Evolutionary conservation across 2,888 invertebrate genomes (phyloP).

Genomic region (Timandra comae): DNA sequence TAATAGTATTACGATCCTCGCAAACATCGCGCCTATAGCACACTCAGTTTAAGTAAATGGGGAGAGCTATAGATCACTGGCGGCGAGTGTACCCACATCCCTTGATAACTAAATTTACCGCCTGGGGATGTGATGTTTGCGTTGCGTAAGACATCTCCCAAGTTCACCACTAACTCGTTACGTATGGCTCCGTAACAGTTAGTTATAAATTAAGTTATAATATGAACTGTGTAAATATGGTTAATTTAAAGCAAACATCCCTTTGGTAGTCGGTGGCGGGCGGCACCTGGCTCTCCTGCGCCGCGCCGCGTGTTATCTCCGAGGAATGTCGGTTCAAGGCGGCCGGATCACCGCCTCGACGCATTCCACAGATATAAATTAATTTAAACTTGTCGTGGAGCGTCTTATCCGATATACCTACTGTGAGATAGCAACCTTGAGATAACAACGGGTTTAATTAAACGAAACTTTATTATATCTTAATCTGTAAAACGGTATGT

Average conservation of each 20-base stretch:
- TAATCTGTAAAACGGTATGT: constrained; percentile 15
- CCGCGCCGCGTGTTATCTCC: constrained; percentile 41
- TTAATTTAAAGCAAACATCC: constrained; percentile 42
- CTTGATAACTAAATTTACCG: constrained; percentile 22
- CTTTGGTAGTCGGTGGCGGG: constrained; percentile 32
- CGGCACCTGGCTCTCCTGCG: constrained; percentile 33
- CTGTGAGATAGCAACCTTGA: constrained; percentile 14
- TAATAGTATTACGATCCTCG: too few species aligned
- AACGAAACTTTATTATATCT: constrained; percentile 23
- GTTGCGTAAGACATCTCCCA: constrained; percentile 24
- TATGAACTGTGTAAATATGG: constrained; percentile 44
- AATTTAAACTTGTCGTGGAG: constrained; percentile 24
- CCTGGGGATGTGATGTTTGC: constrained; percentile 24
- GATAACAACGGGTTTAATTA: constrained; percentile 29
- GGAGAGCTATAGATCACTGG: constrained; percentile 16
- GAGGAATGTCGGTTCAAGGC: constrained; percentile 38
- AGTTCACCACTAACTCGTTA: constrained; percentile 27
- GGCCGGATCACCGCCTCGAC: constrained; percentile 35
- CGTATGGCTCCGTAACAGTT: constrained; percentile 29
- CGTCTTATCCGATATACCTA: constrained; percentile 23
- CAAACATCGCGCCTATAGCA: too few species aligned
- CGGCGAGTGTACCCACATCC: constrained; percentile 12
- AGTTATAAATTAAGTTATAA: constrained; percentile 40
- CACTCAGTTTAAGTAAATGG: constrained; percentile 8
- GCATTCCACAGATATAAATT: constrained; percentile 45